Base-by-base conservation (phyloP, 2,113 vertebrate species). In the Scytalopus superciliaris region DNA sequence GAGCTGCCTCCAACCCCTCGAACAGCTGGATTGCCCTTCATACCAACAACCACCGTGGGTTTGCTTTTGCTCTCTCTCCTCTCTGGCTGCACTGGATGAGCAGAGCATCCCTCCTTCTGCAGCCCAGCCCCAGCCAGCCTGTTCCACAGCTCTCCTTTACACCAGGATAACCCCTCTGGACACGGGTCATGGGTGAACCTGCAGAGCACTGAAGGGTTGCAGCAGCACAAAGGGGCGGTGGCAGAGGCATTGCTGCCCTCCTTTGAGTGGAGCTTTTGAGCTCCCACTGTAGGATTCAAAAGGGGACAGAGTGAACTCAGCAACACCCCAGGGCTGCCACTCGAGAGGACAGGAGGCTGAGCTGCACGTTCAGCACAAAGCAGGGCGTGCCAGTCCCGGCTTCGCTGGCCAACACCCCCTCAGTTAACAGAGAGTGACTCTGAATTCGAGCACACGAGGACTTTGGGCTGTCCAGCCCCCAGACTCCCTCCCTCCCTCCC, bases 401-500 rank as follows among this genome's bases (percentile, higher is more conserved):
- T 56, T 50, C 23, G 2, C 56, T n/a, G 62, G 28, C 33, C 47
- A n/a, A 64, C 31, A 66, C 12, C 31, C 70, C 21, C 40, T 15
- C 35, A 79, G 16, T 23, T 45, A 45, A 30, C 15, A 19, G 59
- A 74, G 53, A 69, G 31, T 10, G 45, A 47, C 23, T 50, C 67
- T 47, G 63, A 72, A 76, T 83, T 79, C 91, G 56, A 12, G 24
- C 69, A 19, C 47, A 79, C 37, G n/a, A 45, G 64, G 50, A 22
- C 55, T 24, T 44, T 5, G 47, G 4, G 42, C 80, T 70, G 42
- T 49, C 62, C 64, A 31, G 64, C 24, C 12, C 66, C 57, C 22
- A 0, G 2, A 6, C 40, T 78, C 18, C 0, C 50, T 45, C 40
- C 2, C 17, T 74, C 33, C 25, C 67, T 22, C 25, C 2, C 16